Conservation (phyloP, 2,797 vertebrate genomes). For the Simalia tracyae region DNA sequence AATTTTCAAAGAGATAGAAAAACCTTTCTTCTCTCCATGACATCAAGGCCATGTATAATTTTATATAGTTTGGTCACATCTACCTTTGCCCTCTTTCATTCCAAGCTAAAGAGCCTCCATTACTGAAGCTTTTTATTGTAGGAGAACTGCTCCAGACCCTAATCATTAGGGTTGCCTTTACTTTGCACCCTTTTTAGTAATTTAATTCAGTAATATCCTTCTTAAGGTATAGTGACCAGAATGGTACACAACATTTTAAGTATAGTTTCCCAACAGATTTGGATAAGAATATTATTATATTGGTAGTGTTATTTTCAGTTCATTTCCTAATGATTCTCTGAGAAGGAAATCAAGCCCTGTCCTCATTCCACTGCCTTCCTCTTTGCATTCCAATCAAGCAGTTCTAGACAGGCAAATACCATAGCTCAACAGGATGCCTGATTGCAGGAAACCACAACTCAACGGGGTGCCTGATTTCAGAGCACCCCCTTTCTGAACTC, state of each 20-base stretch:
- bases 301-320: not conserved
- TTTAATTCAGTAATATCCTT: not conserved
- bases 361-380: no score
- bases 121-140: not conserved
- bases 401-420: no score
- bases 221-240: not conserved
- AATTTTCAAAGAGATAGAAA: not conserved
- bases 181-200: not conserved
- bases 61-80: not conserved
- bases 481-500: no score
- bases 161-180: not conserved
- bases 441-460: no score
- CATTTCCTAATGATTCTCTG: not conserved
- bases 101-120: not conserved
- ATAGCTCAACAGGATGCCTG: no score
- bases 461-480: no score
- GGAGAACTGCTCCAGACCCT: not conserved
- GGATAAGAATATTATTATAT: not conserved
- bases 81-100: not conserved
- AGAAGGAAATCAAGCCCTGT: no score
- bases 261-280: not conserved
- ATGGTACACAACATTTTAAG: not conserved
- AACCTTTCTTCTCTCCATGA: not conserved
- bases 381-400: no score
- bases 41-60: not conserved